A percentile compares a stretch with the other conserved stretches of the same genome.
Evolutionary conservation across 1,140 invertebrate species (phyloP).

Genomic region (Drosophila hydei): DNA sequence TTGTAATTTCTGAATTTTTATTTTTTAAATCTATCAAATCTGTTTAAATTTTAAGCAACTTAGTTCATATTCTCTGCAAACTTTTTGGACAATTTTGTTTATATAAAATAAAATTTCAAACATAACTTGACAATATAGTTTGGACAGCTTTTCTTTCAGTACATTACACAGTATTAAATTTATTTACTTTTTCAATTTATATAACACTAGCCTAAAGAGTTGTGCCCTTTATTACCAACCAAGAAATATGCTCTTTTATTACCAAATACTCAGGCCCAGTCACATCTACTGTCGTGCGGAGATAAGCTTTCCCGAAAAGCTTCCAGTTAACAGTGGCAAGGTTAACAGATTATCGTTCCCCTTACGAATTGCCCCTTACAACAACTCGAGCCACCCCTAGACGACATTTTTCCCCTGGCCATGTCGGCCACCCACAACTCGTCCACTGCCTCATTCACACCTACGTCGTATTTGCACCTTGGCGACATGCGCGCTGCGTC

Average conservation of each 20-base stretch:
- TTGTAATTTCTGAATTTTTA: too few species aligned
- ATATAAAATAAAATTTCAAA: too few species aligned
- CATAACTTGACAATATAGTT: too few species aligned
- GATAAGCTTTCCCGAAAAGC: constrained; percentile 33
- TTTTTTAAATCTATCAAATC: too few species aligned
- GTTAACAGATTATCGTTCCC: constrained; percentile 20
- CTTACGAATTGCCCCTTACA: constrained; percentile 56
- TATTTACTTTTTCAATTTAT: constrained; percentile 1
- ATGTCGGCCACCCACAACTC: constrained; percentile 19
- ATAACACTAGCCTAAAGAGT: not conserved
- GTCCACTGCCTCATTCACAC: constrained; percentile 48
- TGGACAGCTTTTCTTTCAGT: too few species aligned
- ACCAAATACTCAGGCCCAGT: not conserved
- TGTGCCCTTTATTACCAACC: constrained; percentile 18
- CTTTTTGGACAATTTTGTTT: too few species aligned
- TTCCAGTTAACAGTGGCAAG: constrained; percentile 8
- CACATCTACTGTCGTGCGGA: too few species aligned
- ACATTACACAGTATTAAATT: too few species aligned
- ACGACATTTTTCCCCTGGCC: constrained; percentile 5
- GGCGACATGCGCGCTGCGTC: constrained; percentile 71
- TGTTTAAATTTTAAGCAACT: too few species aligned
- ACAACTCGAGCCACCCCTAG: constrained; percentile 40
- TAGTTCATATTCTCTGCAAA: too few species aligned
- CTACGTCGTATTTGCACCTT: constrained; percentile 70
- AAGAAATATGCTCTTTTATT: constrained; percentile 24